Percentiles rank a stretch among this genome's conserved stretches.
phyloP scores from a whole-genome alignment of 2,888 invertebrate species.

The Gari tellinella region DNA sequence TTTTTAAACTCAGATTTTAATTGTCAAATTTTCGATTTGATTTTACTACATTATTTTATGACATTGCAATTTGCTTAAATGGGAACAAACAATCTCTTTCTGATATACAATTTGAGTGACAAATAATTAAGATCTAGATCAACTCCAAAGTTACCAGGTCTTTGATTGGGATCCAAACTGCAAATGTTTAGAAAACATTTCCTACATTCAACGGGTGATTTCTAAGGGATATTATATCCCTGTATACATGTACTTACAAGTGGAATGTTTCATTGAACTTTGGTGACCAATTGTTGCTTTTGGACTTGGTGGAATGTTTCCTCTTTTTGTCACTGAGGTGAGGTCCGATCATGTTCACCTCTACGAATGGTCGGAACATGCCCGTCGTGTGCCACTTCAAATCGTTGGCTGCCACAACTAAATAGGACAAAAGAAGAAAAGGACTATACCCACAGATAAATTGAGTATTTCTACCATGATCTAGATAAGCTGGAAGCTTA shows the following conservation, averaged over 20 bases:
- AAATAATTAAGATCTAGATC: too few relatives aligned
- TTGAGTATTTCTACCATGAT: too few relatives aligned
- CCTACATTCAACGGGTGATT: background rate
- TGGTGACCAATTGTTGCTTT: conserved; percentile 99
- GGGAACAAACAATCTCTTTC: too few relatives aligned
- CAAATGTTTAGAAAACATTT: background rate
- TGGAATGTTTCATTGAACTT: conserved; percentile 99
- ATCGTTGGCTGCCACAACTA: conserved; percentile 99
- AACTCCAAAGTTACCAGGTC: background rate
- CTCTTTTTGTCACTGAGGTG: conserved; percentile 98
- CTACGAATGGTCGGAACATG: conserved; percentile 99
- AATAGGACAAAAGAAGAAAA: background rate
- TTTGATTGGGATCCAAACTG: background rate
- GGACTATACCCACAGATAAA: too few relatives aligned
- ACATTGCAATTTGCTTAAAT: too few relatives aligned
- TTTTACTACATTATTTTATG: too few relatives aligned
- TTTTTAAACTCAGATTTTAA: too few relatives aligned
- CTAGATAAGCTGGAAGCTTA: too few relatives aligned
- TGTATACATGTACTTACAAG: conserved; percentile 91
- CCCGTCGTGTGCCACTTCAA: conserved; percentile 98
- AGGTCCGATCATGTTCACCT: conserved; percentile 98
- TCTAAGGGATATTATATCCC: background rate
- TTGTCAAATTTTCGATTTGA: too few relatives aligned
- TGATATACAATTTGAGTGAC: too few relatives aligned
- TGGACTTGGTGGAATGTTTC: conserved; percentile 99